Conservation (phyloP, 2,113 vertebrate species). For the Salvelinus sp. region DNA sequence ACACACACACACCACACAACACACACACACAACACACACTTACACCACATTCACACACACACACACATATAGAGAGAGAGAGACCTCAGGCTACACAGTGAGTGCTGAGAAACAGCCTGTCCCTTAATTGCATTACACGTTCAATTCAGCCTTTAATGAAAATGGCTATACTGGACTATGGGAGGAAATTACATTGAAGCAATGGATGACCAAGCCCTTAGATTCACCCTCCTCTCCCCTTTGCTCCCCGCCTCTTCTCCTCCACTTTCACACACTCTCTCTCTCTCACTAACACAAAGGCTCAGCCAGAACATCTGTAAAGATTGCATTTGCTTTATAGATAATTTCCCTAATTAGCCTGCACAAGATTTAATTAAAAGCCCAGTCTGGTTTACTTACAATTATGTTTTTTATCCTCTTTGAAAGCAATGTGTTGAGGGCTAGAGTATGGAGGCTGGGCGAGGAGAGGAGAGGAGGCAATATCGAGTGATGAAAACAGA, state of each 20-base stretch:
- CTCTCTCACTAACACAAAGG: conserved; percentile 28
- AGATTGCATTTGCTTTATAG: conserved; percentile 65
- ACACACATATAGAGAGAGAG: background rate
- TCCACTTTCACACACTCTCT: background rate
- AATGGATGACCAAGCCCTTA: conserved; percentile 47
- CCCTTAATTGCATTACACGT: conserved; percentile 57
- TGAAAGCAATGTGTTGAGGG: conserved; percentile 28
- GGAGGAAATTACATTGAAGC: conserved; percentile 62
- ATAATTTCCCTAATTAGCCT: conserved; percentile 74
- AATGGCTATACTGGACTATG: conserved; percentile 60
- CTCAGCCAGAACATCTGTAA: conserved; percentile 58
- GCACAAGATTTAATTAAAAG: conserved; percentile 74
- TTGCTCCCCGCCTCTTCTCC: background rate
- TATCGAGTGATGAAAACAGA: conserved; percentile 51
- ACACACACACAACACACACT: too few relatives aligned
- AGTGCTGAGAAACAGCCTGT: conserved; percentile 48
- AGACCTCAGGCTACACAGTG: conserved; percentile 17
- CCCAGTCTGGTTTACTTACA: conserved; percentile 65
- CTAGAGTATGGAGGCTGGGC: conserved; percentile 16
- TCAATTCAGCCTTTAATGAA: conserved; percentile 57
- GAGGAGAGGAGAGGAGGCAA: conserved; percentile 40
- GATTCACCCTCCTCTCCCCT: conserved; percentile 8
- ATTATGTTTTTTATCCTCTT: conserved; percentile 39
- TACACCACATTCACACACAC: too few relatives aligned
- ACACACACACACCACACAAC: too few relatives aligned